Conservation (phyloP, 1,140 invertebrate genomes). For the Sipha flava region DNA sequence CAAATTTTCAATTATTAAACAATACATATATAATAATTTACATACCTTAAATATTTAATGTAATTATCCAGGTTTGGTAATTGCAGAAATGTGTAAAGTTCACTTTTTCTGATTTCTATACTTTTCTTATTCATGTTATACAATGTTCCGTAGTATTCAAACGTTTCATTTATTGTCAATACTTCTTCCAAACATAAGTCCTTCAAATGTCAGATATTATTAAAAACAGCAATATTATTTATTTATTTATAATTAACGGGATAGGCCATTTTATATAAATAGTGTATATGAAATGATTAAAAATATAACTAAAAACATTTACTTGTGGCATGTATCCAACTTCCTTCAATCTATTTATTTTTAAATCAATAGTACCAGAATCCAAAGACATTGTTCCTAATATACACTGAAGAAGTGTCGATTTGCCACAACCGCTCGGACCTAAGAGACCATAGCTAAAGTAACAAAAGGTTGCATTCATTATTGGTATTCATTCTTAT, state of each 20-base stretch:
- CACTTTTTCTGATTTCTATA: neutral
- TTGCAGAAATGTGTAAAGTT: neutral
- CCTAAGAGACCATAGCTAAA: constrained; percentile 75
- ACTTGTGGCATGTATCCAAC: constrained; percentile 55
- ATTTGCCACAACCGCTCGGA: constrained; percentile 76
- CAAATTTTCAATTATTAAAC: too few relatives aligned
- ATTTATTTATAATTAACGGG: too few relatives aligned
- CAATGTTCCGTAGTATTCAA: neutral
- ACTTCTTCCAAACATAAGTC: neutral
- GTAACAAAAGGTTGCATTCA: neutral
- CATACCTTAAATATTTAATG: neutral
- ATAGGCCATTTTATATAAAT: too few relatives aligned
- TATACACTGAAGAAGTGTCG: constrained; percentile 75
- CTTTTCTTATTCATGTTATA: neutral
- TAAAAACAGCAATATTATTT: too few relatives aligned
- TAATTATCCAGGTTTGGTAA: neutral
- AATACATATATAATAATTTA: too few relatives aligned
- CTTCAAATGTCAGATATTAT: too few relatives aligned
- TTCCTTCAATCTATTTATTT: constrained; percentile 70
- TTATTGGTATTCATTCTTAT: too few relatives aligned
- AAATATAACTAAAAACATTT: too few relatives aligned
- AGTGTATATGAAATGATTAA: too few relatives aligned
- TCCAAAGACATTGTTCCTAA: constrained; percentile 70
- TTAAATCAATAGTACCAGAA: constrained; percentile 63
- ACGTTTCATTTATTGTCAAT: neutral